Evolutionary conservation across 2,797 vertebrate species (phyloP).

Genomic region (Cercopithecus hamlyni): DNA sequence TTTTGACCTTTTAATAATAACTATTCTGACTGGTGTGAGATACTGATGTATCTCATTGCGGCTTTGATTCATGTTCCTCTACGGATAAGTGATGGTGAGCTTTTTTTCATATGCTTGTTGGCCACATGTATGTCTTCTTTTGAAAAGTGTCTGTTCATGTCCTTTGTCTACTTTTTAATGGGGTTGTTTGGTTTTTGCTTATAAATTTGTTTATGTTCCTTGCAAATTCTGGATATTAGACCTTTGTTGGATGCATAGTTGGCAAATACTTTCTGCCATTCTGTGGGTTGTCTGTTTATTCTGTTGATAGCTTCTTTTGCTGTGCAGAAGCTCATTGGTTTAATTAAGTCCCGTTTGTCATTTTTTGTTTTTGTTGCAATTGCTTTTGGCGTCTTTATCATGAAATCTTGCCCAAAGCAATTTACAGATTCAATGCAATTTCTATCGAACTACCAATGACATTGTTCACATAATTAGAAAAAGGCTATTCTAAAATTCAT

Average conservation of each 20-base stretch:
- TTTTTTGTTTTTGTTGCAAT: not conserved
- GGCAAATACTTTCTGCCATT: not conserved
- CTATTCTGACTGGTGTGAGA: not conserved
- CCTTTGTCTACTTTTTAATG: not conserved
- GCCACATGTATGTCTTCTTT: not conserved
- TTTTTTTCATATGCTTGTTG: not conserved
- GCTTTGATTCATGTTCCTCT: not conserved
- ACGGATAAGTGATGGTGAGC: not conserved
- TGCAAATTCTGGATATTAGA: not conserved
- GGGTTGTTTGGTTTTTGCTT: not conserved
- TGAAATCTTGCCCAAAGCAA: not conserved
- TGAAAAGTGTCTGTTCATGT: not conserved
- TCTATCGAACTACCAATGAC: not conserved
- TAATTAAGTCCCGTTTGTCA: not conserved
- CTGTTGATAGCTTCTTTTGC: not conserved
- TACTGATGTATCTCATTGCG: not conserved
- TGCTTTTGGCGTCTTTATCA: not conserved
- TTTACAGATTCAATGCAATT: not conserved
- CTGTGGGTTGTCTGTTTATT: not conserved
- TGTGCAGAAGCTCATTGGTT: not conserved
- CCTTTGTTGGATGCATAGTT: not conserved
- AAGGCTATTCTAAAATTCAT: not conserved
- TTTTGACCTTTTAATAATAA: not conserved
- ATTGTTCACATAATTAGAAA: not conserved
- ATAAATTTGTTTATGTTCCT: not conserved